Conservation (phyloP, 1,140 invertebrate genomes). For the Potamilus streckersoni region DNA sequence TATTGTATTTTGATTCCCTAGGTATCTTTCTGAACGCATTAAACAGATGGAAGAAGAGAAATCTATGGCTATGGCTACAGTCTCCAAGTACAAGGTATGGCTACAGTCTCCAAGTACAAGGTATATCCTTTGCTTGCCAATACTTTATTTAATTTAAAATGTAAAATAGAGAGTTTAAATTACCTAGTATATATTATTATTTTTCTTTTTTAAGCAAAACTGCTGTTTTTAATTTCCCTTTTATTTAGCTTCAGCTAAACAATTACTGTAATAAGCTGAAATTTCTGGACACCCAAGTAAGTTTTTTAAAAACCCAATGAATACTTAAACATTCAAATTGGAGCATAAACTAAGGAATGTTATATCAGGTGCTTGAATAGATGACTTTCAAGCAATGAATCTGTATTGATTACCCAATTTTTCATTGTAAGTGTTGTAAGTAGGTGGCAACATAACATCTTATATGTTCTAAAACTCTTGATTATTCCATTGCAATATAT, state of each 20-base stretch:
- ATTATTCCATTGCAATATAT: too few relatives aligned
- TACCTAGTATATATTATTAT: background rate
- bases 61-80: slow-evolving; percentile 72
- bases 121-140: background rate
- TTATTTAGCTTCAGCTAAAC: too few relatives aligned
- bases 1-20: too few relatives aligned
- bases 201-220: background rate
- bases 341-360: too few relatives aligned
- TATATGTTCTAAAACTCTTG: too few relatives aligned
- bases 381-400: too few relatives aligned
- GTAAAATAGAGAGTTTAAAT: background rate
- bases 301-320: too few relatives aligned
- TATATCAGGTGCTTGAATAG: too few relatives aligned
- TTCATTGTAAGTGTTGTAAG: background rate
- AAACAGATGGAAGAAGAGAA: slow-evolving; percentile 85
- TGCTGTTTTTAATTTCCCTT: too few relatives aligned
- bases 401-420: background rate
- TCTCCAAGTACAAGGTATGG: slow-evolving; percentile 68
- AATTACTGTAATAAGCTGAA: too few relatives aligned
- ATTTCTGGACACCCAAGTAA: too few relatives aligned
- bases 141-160: background rate
- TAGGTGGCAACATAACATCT: too few relatives aligned
- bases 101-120: background rate
- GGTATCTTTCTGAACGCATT: slow-evolving; percentile 82
- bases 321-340: background rate